Base-by-base conservation (phyloP, 1,140 invertebrate genomes). In the Formica selysi region DNA sequence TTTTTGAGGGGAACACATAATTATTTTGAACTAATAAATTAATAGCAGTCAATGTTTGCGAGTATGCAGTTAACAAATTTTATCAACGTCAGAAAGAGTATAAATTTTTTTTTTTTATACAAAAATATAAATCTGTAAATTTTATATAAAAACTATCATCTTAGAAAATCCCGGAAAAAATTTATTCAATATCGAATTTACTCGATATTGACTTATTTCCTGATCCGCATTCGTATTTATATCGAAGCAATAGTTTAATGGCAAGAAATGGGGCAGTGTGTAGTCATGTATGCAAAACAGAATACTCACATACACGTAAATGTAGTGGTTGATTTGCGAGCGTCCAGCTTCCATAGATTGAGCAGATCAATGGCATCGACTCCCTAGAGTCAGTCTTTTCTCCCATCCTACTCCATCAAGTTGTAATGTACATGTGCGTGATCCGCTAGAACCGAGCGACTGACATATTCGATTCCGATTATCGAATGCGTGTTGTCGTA, bases 341-440 rank as follows among this genome's bases (percentile, higher is more conserved):
- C 89, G 73, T 90, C 86, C 88, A 92, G 89, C 79, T 89, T 91
- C 89, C 91, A 92, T 93, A 93, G 91, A 93, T 93, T 91, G 92
- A 92, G 71, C 71, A 54, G 68, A 84, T 90, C 87, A 89, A 92
- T 93, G 88, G 86, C 85, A 88, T 88, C 91, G 87, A 78, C 86
- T 93, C 92, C 92, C 92, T 87, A 89, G 93, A 90, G 92, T 74
- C 92, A 90, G 90, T 92, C 92, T 91, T 92, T 93, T 93, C 91
- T 86, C 68, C 76, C 85, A 80, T 91, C 74, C 88, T 91, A 87
- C 88, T 71, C 92, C 76, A 92, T 92, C 90, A 91, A 76, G 76
- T 51, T 79, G 88, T 87, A 87, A 92, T 91, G 76, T 86, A 87
- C 89, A 78, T 87, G 70, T 61, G 81, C 73, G 87, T 83, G 88